These are phyloP conservation scores for Megaceryle alcyon DNA, from an alignment of 2,797 vertebrate species.

Conservation along the genomic window DNA sequence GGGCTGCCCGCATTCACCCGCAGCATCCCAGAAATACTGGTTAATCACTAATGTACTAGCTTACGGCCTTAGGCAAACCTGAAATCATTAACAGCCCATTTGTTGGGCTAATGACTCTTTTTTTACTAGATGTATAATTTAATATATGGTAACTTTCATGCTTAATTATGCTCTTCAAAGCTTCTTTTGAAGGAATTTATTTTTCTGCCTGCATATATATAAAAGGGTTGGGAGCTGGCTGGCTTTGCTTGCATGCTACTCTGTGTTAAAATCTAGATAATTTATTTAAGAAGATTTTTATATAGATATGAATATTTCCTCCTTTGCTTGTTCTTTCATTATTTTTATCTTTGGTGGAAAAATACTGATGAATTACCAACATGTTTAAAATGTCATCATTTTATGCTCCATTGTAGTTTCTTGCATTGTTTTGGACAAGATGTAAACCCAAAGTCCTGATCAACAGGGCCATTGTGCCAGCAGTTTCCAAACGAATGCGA, in stretches of 20 bases:
- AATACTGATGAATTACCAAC: background rate
- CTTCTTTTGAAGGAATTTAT: slow-evolving; percentile 48
- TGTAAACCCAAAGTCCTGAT: background rate
- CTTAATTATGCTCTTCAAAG: slow-evolving; percentile 65
- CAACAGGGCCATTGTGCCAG: slow-evolving; percentile 47
- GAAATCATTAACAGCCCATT: slow-evolving; percentile 62
- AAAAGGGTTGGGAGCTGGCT: background rate
- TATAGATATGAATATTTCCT: background rate
- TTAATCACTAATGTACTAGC: slow-evolving; percentile 49
- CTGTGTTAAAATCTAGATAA: background rate
- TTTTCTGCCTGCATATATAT: background rate
- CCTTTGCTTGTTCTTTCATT: background rate
- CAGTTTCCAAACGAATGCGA: slow-evolving; percentile 27
- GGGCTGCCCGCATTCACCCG: background rate
- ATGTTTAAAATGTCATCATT: slow-evolving; percentile 3
- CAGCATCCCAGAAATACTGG: slow-evolving; percentile 43
- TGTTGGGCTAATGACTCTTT: slow-evolving; percentile 64
- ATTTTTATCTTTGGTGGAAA: background rate
- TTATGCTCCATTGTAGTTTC: background rate
- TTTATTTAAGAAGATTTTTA: slow-evolving; percentile 27
- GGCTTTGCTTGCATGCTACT: background rate
- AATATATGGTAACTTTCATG: slow-evolving; percentile 58
- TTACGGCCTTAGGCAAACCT: slow-evolving; percentile 51
- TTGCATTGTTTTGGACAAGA: slow-evolving; percentile 29
- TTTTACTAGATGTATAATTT: slow-evolving; percentile 64